A percentile compares a stretch with the other conserved stretches of the same genome.
These are phyloP conservation scores for Encarsia formosa DNA, from an alignment of 2,888 invertebrate species.

Conservation along the genomic window DNA sequence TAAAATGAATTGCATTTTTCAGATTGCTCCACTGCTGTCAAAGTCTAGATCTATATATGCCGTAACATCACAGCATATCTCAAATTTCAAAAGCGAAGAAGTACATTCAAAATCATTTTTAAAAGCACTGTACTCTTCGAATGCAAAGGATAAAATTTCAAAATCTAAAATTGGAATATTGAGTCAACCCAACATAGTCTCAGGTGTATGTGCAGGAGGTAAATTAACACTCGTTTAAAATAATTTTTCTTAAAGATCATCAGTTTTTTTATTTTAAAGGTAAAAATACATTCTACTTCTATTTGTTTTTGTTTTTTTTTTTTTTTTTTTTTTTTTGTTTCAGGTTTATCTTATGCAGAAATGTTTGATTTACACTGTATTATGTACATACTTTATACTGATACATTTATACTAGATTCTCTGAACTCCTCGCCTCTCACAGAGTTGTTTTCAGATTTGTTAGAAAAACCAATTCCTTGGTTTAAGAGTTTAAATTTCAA, in stretches of 20 bases:
- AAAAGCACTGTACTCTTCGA: slow-evolving; percentile 36
- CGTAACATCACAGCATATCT: slow-evolving; percentile 38
- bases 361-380: slow-evolving; percentile 36
- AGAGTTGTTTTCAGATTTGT: slow-evolving; percentile 37
- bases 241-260: not conserved
- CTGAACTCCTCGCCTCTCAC: slow-evolving; percentile 38
- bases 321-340: too few relatives aligned
- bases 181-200: slow-evolving; percentile 44
- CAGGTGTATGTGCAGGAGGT: slow-evolving; percentile 47
- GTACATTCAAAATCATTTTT: slow-evolving; percentile 36
- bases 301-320: too few relatives aligned
- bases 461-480: slow-evolving; percentile 31
- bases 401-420: slow-evolving; percentile 42
- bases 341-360: slow-evolving; percentile 45
- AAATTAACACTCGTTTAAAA: slow-evolving; percentile 17
- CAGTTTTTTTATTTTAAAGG: slow-evolving; percentile 17
- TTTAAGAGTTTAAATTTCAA: slow-evolving; percentile 30
- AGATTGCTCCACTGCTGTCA: slow-evolving; percentile 39
- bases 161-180: slow-evolving; percentile 32
- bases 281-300: slow-evolving; percentile 23
- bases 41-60: slow-evolving; percentile 34
- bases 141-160: slow-evolving; percentile 28
- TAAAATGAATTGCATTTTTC: slow-evolving; percentile 21
- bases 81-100: slow-evolving; percentile 36
- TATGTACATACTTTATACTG: slow-evolving; percentile 43